Base-by-base conservation (phyloP, 2,113 vertebrate genomes). In the Riparia riparia region DNA sequence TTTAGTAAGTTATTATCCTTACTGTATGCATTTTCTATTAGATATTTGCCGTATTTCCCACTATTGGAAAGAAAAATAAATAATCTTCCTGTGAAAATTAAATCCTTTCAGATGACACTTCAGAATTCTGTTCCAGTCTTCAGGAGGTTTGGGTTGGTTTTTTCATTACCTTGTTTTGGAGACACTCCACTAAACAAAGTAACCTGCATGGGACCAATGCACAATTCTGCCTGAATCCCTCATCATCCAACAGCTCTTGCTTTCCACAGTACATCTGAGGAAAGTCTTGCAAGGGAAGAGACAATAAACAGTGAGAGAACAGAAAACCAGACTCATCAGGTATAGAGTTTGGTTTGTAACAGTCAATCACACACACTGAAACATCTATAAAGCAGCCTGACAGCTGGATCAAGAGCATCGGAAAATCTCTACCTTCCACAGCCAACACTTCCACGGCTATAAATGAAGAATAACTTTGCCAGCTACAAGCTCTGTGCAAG, bases 391-490 rank as follows among this genome's bases (percentile, higher is more conserved):
- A 26, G 39, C 14, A 63, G 37, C 25, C 42, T 34, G 45, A 72
- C 56, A 69, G 19, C 14, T 2, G 1, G 32, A 29, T 77, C 60
- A 58, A 26, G n/a, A 45, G 56, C 76, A 70, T 1, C 1, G 0
- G 44, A 37, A 17, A 68, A 84, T 47, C 25, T 76, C 39, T 44
- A 63, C 37, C 34, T 71, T 64, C 54, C 0, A n/a, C n/a, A n/a
- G n/a, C n/a, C n/a, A n/a, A n/a, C n/a, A n/a, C 34, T 71, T 64
- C 54, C 0, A 1, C 2, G 42, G n/a, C 32, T 72, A 50, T 63
- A 86, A 70, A 90, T 70, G 32, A 71, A 51, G 9, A 74, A 14
- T 2, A 37, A 31, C 29, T 83, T 20, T 7, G 17, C 57, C 45
- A 82, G 50, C 54, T 41, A 79, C 21, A 37, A 57, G 57, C 42